A percentile compares a stretch with the other conserved stretches of the same genome.
Conservation (phyloP, 2,797 vertebrate genomes). For the Okamejei kenojei region DNA sequence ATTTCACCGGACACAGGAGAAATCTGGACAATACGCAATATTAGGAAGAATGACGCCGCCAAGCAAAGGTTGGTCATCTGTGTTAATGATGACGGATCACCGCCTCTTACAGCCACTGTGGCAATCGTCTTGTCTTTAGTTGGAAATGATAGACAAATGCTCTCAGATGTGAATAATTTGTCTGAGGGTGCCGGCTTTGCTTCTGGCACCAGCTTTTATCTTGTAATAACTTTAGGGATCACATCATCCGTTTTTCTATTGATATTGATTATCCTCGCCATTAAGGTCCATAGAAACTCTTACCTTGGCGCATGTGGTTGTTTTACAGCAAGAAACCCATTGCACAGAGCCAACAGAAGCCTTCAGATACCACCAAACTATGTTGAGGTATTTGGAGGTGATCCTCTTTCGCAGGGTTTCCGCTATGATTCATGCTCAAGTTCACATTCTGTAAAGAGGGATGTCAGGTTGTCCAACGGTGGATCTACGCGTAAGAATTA, state of each 20-base stretch:
- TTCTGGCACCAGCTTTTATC: constrained; percentile 56
- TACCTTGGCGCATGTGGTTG: neutral
- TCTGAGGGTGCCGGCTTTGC: neutral
- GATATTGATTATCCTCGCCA: constrained; percentile 51
- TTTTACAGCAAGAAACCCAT: neutral
- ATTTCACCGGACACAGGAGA: constrained; percentile 22
- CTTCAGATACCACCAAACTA: constrained; percentile 61
- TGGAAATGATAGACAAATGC: neutral
- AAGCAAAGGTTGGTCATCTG: constrained; percentile 13
- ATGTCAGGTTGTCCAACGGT: constrained; percentile 86
- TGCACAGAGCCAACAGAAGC: constrained; percentile 38
- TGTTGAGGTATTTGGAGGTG: constrained; percentile 59
- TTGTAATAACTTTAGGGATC: constrained; percentile 59
- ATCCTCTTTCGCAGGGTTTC: constrained; percentile 55
- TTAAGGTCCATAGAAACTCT: constrained; percentile 54
- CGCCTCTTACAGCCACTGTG: neutral
- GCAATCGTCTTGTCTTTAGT: constrained; percentile 11
- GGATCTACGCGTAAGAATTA: constrained; percentile 53
- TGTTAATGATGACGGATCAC: neutral
- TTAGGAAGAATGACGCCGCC: neutral
- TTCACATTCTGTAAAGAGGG: constrained; percentile 51
- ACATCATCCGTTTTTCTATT: constrained; percentile 54
- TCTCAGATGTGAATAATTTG: neutral
- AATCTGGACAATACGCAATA: constrained; percentile 29
- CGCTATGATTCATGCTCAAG: constrained; percentile 55